Percentiles rank a stretch among this genome's conserved stretches.
Evolutionary conservation across 1,140 invertebrate species (phyloP).

Genomic region (Globodera rostochiensis): DNA sequence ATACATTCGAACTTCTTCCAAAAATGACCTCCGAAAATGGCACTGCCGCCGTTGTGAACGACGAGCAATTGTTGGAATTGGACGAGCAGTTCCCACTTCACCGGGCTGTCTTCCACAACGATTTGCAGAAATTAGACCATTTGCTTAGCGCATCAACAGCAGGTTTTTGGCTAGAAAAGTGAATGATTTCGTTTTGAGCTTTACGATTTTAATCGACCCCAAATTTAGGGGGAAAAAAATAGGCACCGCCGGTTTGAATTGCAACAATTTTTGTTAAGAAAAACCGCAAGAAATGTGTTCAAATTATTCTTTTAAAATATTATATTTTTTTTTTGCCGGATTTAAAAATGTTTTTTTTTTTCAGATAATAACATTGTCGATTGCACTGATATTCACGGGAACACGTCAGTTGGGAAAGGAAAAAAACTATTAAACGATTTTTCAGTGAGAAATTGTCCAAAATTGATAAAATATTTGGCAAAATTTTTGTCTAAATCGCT

Average conservation of each 20-base stretch:
- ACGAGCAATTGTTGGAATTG: conserved; percentile 10
- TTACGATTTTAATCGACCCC: background rate
- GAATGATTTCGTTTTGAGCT: background rate
- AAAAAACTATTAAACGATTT: background rate
- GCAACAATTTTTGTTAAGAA: background rate
- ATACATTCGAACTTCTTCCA: too few relatives aligned
- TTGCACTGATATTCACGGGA: conserved; percentile 18
- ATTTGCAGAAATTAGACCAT: conserved; percentile 38
- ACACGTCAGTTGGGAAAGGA: background rate
- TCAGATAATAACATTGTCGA: conserved; percentile 15
- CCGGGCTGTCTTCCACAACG: conserved; percentile 57
- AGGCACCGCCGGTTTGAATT: too few relatives aligned
- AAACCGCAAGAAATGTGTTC: background rate
- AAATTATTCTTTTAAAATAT: too few relatives aligned
- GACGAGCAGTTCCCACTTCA: conserved; percentile 50
- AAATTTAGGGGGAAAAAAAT: background rate
- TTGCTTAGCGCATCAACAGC: conserved; percentile 22
- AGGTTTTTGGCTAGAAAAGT: background rate
- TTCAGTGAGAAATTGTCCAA: too few relatives aligned
- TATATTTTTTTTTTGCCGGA: background rate
- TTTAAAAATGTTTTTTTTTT: conserved; percentile 34
- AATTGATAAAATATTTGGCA: background rate
- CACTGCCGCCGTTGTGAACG: background rate
- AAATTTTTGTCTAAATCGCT: background rate
- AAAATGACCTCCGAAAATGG: background rate